Evolutionary conservation across 1,140 invertebrate species (phyloP).

Genomic region (Drosophila sp.): DNA sequence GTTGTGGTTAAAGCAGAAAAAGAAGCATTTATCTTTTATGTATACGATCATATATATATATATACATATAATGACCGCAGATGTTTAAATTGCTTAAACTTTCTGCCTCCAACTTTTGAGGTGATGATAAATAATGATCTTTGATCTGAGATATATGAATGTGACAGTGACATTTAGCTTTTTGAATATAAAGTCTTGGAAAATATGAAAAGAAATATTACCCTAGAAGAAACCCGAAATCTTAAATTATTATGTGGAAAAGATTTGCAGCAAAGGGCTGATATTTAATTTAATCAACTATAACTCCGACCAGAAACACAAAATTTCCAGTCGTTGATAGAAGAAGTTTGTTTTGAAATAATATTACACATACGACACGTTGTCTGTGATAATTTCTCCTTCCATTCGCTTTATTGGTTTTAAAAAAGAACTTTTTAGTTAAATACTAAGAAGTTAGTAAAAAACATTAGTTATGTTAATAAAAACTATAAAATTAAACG

Average conservation of each 20-base stretch:
- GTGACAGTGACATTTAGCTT: background rate
- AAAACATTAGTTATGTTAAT: too few relatives aligned
- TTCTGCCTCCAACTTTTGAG: conserved; percentile 1
- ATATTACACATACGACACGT: background rate
- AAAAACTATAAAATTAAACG: too few relatives aligned
- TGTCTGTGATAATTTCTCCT: background rate
- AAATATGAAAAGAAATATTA: background rate
- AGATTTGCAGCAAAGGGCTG: too few relatives aligned
- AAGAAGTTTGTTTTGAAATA: background rate
- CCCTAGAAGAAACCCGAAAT: too few relatives aligned
- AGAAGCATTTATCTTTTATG: conserved; percentile 56
- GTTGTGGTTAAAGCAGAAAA: conserved; percentile 34
- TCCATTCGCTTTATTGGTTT: too few relatives aligned
- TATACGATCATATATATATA: background rate
- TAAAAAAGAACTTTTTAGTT: too few relatives aligned
- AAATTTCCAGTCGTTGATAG: too few relatives aligned
- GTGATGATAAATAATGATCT: conserved; percentile 10
- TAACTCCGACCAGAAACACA: too few relatives aligned
- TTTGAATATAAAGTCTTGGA: background rate
- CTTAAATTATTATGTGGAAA: too few relatives aligned
- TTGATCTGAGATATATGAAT: conserved; percentile 6
- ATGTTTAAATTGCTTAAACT: conserved; percentile 55
- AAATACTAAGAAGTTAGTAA: too few relatives aligned
- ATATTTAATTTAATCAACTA: too few relatives aligned
- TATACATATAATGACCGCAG: conserved; percentile 39